Evolutionary conservation across 2,888 invertebrate species (phyloP).

Genomic region (Labia minor): DNA sequence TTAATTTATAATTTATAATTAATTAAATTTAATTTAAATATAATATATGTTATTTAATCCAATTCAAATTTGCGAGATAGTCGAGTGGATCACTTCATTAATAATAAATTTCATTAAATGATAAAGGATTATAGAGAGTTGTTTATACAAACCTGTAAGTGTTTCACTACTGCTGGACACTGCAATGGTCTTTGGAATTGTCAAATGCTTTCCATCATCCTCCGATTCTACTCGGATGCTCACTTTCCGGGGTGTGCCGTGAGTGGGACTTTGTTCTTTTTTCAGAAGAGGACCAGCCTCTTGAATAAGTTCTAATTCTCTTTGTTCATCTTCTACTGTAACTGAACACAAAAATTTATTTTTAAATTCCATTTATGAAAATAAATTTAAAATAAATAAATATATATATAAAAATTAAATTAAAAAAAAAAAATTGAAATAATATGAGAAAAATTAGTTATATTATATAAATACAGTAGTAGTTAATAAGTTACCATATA

Average conservation of each 20-base stretch:
- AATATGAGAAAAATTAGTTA: background rate
- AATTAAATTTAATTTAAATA: too few relatives aligned
- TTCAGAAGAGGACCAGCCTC: slow-evolving; percentile 31
- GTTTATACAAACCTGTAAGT: slow-evolving; percentile 65
- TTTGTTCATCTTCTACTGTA: slow-evolving; percentile 43
- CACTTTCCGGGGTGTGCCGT: slow-evolving; percentile 34
- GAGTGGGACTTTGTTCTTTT: slow-evolving; percentile 31
- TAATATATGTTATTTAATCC: too few relatives aligned
- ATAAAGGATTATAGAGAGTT: too few relatives aligned
- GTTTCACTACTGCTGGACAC: slow-evolving; percentile 68
- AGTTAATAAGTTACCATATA: too few relatives aligned
- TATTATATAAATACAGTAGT: too few relatives aligned
- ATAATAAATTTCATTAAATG: too few relatives aligned
- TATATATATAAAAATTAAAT: background rate
- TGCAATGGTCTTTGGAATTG: slow-evolving; percentile 61
- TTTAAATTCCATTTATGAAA: background rate
- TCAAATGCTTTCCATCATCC: slow-evolving; percentile 44
- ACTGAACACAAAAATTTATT: slow-evolving; percentile 16
- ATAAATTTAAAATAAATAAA: slow-evolving; percentile 1
- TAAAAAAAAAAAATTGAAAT: background rate
- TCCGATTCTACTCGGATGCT: slow-evolving; percentile 39
- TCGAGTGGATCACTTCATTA: too few relatives aligned
- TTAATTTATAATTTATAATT: too few relatives aligned
- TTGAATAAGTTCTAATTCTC: slow-evolving; percentile 33
- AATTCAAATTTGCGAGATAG: too few relatives aligned